These are phyloP conservation scores for Anagrus nilaparvatae DNA, from an alignment of 1,140 invertebrate species.

Conservation along the genomic window DNA sequence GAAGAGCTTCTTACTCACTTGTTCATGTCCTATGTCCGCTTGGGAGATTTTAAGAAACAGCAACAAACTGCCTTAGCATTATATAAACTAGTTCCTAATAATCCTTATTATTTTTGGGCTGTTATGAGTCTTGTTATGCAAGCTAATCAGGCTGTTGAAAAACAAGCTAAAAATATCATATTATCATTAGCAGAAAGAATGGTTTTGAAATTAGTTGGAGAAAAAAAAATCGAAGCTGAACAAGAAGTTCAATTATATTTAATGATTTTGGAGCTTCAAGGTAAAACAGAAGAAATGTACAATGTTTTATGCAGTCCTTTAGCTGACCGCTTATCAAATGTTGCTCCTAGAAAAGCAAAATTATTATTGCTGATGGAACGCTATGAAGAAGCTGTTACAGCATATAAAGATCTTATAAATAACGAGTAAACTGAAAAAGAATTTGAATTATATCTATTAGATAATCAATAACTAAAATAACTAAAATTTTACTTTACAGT, in stretches of 20 bases:
- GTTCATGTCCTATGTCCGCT: slow-evolving; percentile 90
- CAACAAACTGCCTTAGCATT: slow-evolving; percentile 79
- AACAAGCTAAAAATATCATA: slow-evolving; percentile 35
- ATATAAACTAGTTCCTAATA: slow-evolving; percentile 86
- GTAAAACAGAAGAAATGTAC: slow-evolving; percentile 73
- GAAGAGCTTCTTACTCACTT: slow-evolving; percentile 89
- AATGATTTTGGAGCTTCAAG: slow-evolving; percentile 78
- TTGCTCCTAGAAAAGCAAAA: slow-evolving; percentile 58
- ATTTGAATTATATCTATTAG: too few species aligned
- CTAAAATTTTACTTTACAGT: slow-evolving; percentile 36
- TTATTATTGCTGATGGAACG: slow-evolving; percentile 61
- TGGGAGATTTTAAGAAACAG: slow-evolving; percentile 84
- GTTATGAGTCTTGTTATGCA: slow-evolving; percentile 94
- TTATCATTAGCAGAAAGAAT: slow-evolving; percentile 78
- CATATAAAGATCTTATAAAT: slow-evolving; percentile 57
- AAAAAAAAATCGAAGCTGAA: slow-evolving; percentile 85
- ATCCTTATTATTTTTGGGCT: slow-evolving; percentile 96
- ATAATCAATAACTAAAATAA: too few species aligned
- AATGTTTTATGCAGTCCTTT: slow-evolving; percentile 68
- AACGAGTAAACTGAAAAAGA: slow-evolving; percentile 48
- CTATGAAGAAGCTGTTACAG: slow-evolving; percentile 60
- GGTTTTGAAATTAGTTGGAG: slow-evolving; percentile 78
- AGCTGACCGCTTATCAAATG: slow-evolving; percentile 47
- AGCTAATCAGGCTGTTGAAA: slow-evolving; percentile 44
- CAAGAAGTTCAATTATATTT: slow-evolving; percentile 87